Base-by-base conservation (phyloP, 2,888 invertebrate species). In the Cryptophagus acutangulus region DNA sequence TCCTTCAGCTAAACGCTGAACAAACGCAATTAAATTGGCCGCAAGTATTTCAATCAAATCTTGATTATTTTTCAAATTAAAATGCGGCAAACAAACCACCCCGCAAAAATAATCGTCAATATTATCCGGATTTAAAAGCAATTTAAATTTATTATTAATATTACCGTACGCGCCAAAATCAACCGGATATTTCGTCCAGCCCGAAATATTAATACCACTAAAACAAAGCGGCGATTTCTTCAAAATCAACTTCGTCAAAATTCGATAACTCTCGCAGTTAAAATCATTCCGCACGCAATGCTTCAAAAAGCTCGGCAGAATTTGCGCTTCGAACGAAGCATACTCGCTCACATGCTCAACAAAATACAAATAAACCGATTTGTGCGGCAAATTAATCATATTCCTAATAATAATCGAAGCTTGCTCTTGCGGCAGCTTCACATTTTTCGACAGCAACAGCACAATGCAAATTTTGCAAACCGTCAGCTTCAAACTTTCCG, bases 391-490 rank as follows among this genome's bases (percentile, higher is more conserved):
- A 8, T 72, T 72, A 17, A 87, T 62, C 15, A 82, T 69, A 47
- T 80, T 81, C 55, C 78, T 75, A 1, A 82, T 75, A 37, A 88
- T 69, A n/a, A 77, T 74, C 20, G 81, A 81, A 0, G 84, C 79
- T 59, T 82, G 79, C 60, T 88, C 81, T 67, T 88, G 88, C 2
- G 79, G 76, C 8, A 89, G 66, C 36, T 77, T 77, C 0, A 84
- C 67, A 51, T 78, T 76, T 5, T 74, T 70, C 0, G 84, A 79
- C 1, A 78, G 63, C 2, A 84, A 66, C 39, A 84, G 59, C 14
- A 77, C 59, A 3, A 79, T 76, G 1, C 77, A 73, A 37, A 84
- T 72, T 60, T 78, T 74, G 1, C 74, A 66, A 31, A 74, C 69
- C 2, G 73, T 72, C 59, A 73, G 63, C 24, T 76, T 52, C 10